Evolutionary conservation across 2,888 invertebrate species (phyloP).

Genomic region (Polyommatus iphigenia): DNA sequence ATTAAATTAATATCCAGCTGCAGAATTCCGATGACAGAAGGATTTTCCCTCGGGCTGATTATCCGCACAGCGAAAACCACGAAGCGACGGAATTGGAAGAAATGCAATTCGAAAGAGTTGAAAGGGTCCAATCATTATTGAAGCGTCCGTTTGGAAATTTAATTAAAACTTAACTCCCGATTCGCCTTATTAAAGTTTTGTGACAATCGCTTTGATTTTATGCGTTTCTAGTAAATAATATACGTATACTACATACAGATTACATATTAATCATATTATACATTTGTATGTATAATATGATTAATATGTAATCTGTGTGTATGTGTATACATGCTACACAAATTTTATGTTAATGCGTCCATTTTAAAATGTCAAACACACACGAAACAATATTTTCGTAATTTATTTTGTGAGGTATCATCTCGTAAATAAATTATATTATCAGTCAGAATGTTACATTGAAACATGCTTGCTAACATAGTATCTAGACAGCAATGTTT

Average conservation of each 20-base stretch:
- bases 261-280: no score
- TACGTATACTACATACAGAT: not conserved
- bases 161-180: slow-evolving; percentile 15
- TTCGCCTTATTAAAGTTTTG: slow-evolving; percentile 6
- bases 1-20: slow-evolving; percentile 42
- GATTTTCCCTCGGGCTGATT: slow-evolving; percentile 36
- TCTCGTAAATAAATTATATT: not conserved
- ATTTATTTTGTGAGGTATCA: not conserved
- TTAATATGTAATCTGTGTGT: no score
- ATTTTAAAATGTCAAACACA: no score
- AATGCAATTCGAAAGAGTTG: slow-evolving; percentile 24
- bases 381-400: no score
- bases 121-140: slow-evolving; percentile 3
- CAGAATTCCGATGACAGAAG: slow-evolving; percentile 40
- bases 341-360: no score
- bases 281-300: no score
- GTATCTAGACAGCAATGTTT: not conserved
- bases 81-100: not conserved
- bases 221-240: not conserved
- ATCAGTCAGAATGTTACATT: not conserved
- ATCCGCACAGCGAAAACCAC: slow-evolving; percentile 21
- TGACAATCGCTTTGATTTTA: not conserved
- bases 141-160: slow-evolving; percentile 14
- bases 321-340: no score
- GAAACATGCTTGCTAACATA: not conserved